A percentile compares a stretch with the other conserved stretches of the same genome.
Conservation (phyloP, 2,113 vertebrate genomes). For the Xenus cinereus region DNA sequence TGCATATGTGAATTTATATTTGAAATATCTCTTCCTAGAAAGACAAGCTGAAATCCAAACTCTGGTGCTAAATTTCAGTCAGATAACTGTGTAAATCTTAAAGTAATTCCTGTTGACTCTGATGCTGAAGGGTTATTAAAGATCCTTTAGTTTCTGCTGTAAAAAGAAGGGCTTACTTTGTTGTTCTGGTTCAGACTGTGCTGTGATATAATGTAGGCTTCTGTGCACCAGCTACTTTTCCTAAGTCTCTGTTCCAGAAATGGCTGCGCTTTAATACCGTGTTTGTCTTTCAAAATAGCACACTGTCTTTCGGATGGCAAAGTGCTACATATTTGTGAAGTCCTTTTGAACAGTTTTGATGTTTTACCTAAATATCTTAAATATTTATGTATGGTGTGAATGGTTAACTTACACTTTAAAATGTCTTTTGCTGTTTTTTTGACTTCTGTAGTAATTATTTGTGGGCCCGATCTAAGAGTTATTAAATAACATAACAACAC, state of each 20-base stretch:
- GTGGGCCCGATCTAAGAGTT: not conserved
- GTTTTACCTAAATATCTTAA: not conserved
- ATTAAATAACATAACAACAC: not conserved
- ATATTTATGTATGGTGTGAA: not conserved
- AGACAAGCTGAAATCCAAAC: not conserved
- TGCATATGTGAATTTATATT: not conserved
- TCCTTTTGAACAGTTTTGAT: not conserved
- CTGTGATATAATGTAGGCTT: not conserved
- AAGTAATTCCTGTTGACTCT: not conserved
- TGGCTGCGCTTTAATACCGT: not conserved
- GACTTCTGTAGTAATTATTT: not conserved
- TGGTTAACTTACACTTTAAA: not conserved
- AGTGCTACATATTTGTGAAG: not conserved
- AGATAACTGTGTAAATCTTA: not conserved
- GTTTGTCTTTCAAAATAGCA: not conserved
- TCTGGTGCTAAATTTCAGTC: not conserved
- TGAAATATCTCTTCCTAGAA: not conserved
- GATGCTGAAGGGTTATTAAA: not conserved
- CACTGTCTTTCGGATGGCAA: not conserved
- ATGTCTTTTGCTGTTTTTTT: not conserved
- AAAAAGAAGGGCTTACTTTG: not conserved
- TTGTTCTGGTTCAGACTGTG: not conserved
- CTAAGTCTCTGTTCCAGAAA: not conserved
- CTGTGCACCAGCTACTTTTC: not conserved
- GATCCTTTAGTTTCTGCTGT: not conserved